Evolutionary conservation across 2,888 invertebrate genomes (phyloP).

Genomic region (Tryphoninae sp.): DNA sequence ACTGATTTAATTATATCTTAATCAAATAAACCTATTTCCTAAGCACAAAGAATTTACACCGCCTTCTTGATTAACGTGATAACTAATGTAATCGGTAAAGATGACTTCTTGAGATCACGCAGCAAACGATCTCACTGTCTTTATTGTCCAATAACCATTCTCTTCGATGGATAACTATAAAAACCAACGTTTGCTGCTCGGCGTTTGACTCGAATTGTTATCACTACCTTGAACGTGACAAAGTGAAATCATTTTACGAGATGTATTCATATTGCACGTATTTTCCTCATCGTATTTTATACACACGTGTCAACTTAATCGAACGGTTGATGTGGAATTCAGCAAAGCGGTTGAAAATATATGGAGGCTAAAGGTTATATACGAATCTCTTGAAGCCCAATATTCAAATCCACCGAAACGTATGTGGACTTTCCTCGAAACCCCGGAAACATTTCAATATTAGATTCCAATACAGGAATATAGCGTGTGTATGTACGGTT

Average conservation of each 20-base stretch:
- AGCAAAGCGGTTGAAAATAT: slow-evolving; percentile 6
- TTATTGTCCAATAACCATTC: too few species aligned
- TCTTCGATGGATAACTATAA: too few species aligned
- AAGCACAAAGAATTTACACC: too few species aligned
- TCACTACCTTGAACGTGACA: not conserved
- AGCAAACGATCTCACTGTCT: too few species aligned
- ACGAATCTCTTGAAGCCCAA: slow-evolving; percentile 22
- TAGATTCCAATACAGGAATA: slow-evolving; percentile 20
- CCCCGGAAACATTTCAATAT: slow-evolving; percentile 32
- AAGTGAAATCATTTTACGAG: not conserved
- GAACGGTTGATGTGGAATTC: slow-evolving; percentile 4
- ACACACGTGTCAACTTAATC: slow-evolving; percentile 3
- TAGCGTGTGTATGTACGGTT: not conserved
- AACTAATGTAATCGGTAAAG: too few species aligned
- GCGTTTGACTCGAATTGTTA: too few species aligned
- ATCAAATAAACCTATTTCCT: too few species aligned
- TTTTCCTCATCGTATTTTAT: not conserved
- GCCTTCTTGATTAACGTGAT: too few species aligned
- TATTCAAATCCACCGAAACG: slow-evolving; percentile 51
- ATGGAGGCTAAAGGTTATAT: not conserved
- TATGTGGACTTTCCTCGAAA: slow-evolving; percentile 23
- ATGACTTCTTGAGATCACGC: too few species aligned
- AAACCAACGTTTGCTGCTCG: too few species aligned
- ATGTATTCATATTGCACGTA: not conserved
- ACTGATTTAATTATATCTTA: too few species aligned